Percentiles rank a stretch among this genome's conserved stretches.
Conservation (phyloP, 2,113 vertebrate species). For the Pundamilia nyererei region DNA sequence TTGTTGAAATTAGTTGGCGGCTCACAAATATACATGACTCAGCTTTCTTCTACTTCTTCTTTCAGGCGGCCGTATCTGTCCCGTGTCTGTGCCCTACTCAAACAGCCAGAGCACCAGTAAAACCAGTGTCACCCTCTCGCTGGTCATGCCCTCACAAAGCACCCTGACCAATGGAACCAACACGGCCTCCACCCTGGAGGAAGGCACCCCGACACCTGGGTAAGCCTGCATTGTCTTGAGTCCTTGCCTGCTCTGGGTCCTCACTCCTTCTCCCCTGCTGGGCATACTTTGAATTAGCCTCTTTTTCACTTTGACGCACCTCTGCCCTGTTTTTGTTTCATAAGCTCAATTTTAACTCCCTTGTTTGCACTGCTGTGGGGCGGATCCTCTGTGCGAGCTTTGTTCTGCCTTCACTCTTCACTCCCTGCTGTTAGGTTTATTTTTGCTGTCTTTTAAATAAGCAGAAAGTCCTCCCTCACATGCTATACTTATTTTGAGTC, state of each 20-base stretch:
- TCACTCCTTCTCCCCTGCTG: neutral
- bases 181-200: constrained; percentile 89
- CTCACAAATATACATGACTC: neutral
- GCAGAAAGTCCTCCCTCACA: neutral
- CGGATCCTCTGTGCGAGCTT: neutral
- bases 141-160: constrained; percentile 95
- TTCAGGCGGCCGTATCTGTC: constrained; percentile 89
- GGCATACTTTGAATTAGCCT: neutral
- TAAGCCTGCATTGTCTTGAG: constrained; percentile 1
- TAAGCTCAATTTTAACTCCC: neutral
- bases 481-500: neutral
- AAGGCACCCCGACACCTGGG: constrained; percentile 84
- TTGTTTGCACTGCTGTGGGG: neutral
- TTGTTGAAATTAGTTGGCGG: neutral
- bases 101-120: constrained; percentile 95
- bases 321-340: neutral
- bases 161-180: constrained; percentile 95
- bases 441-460: constrained; percentile 28
- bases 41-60: neutral
- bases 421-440: neutral
- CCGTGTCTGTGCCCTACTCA: constrained; percentile 94
- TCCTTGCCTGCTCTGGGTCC: neutral
- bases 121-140: constrained; percentile 93
- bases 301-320: neutral
- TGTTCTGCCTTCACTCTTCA: neutral